Evolutionary conservation across 2,888 invertebrate genomes (phyloP).

Genomic region (Cheilosia variabilis): DNA sequence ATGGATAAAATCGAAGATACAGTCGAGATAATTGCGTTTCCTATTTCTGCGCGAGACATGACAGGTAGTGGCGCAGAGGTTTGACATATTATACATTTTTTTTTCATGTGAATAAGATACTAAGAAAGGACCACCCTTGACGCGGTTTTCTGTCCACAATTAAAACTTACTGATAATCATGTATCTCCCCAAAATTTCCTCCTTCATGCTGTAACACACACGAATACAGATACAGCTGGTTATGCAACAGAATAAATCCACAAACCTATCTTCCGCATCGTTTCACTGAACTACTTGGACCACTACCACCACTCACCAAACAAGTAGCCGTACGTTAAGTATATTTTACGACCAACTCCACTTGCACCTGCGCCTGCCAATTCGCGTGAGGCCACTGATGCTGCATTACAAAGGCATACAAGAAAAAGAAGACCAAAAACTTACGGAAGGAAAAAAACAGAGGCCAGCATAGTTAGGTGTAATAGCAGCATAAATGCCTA

Average conservation of each 20-base stretch:
- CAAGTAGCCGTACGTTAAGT: conserved; percentile 18
- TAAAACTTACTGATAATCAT: not conserved
- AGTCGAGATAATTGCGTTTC: conserved; percentile 24
- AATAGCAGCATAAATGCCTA: conserved; percentile 29
- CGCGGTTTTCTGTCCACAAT: not conserved
- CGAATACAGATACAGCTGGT: not conserved
- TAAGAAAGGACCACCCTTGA: no score
- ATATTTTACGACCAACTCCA: conserved; percentile 42
- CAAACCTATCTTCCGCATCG: conserved; percentile 57
- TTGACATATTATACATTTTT: no score
- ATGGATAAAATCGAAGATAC: conserved; percentile 9
- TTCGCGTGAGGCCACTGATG: conserved; percentile 13
- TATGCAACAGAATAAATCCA: conserved; percentile 26
- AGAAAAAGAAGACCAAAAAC: conserved; percentile 14
- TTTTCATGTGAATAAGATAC: no score
- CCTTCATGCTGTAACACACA: not conserved
- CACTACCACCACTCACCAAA: conserved; percentile 24
- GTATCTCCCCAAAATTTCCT: not conserved
- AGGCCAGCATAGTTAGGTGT: conserved; percentile 22
- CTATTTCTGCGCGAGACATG: not conserved
- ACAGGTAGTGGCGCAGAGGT: not conserved
- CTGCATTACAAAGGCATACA: not conserved
- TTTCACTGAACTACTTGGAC: conserved; percentile 14
- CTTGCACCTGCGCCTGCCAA: conserved; percentile 54
- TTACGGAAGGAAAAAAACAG: conserved; percentile 14